A percentile compares a stretch with the other conserved stretches of the same genome.
These are phyloP conservation scores for Tor tambroides DNA, from an alignment of 2,113 vertebrate species.

Conservation along the genomic window DNA sequence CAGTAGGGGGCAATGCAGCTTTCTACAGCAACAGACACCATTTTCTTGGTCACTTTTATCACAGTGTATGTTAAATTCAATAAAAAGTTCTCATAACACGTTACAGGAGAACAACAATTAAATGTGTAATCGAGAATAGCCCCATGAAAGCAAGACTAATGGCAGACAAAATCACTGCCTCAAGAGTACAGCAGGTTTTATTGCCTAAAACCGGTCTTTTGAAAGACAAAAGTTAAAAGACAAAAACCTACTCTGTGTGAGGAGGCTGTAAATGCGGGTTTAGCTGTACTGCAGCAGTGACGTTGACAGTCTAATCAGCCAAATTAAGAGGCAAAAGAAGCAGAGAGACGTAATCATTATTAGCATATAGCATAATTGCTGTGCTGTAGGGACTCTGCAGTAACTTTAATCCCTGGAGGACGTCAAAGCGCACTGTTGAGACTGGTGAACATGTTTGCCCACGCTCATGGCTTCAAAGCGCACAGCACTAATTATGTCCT, in stretches of 20 bases:
- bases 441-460: slow-evolving; percentile 27
- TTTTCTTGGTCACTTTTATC: too few species aligned
- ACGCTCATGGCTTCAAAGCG: not conserved
- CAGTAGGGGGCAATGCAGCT: slow-evolving; percentile 8
- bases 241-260: not conserved
- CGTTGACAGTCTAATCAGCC: slow-evolving; percentile 19
- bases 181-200: not conserved
- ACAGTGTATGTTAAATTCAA: too few species aligned
- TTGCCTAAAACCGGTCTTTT: not conserved
- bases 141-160: not conserved
- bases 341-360: slow-evolving; percentile 16
- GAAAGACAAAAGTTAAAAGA: not conserved
- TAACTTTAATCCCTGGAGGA: slow-evolving; percentile 30
- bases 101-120: not conserved
- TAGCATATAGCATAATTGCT: slow-evolving; percentile 36
- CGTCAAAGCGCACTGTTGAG: not conserved
- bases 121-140: not conserved
- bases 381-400: slow-evolving; percentile 30
- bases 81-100: not conserved
- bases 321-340: not conserved
- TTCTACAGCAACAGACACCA: not conserved
- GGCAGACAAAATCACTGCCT: not conserved
- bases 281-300: not conserved
- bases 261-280: not conserved
- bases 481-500: slow-evolving; percentile 25